Percentiles rank a stretch among this genome's conserved stretches.
These are phyloP conservation scores for Euthynnus affinis DNA, from an alignment of 2,797 vertebrate species.

Conservation along the genomic window DNA sequence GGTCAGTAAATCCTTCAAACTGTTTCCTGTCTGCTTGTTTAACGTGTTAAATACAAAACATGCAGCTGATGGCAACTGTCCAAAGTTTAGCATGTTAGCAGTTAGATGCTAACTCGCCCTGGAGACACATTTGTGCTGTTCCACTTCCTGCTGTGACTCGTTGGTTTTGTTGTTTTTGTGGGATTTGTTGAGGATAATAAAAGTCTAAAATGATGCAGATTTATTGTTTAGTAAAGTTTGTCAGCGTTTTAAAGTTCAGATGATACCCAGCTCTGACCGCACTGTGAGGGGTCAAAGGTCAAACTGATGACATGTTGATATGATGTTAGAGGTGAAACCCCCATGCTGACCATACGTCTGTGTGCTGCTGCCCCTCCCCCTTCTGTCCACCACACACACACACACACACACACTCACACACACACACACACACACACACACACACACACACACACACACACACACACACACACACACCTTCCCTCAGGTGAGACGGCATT, in stretches of 20 bases:
- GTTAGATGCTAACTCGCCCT: no score
- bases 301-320: conserved; percentile 30
- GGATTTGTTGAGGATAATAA: neutral
- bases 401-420: neutral
- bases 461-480: conserved; percentile 11
- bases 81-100: no score
- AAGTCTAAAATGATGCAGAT: no score
- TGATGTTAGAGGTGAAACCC: conserved; percentile 36
- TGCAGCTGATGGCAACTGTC: no score
- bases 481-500: conserved; percentile 27
- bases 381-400: neutral
- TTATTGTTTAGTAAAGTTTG: no score
- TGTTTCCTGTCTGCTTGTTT: no score
- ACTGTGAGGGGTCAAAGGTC: conserved; percentile 52
- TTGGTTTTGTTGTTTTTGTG: neutral
- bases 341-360: conserved; percentile 22
- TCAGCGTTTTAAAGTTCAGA: no score
- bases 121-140: no score
- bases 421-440: conserved; percentile 5
- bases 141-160: no score
- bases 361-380: conserved; percentile 10
- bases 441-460: conserved; percentile 7
- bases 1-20: no score
- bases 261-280: conserved; percentile 25
- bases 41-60: no score